Conservation (phyloP, 2,888 invertebrate species). For the Uropetala carovei region DNA sequence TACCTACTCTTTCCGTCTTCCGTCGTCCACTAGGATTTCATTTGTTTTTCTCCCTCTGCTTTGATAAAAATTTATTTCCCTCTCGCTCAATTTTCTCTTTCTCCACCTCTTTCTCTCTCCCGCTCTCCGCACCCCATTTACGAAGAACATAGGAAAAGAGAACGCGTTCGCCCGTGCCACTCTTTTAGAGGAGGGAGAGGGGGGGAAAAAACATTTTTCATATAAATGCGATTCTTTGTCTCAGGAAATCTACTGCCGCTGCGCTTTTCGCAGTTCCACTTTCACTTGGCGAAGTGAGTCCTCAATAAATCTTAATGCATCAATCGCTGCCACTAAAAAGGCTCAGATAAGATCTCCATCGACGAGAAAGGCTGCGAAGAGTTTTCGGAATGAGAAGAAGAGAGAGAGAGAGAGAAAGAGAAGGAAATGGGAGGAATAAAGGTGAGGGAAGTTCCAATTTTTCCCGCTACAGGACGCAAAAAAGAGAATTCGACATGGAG, state of each 20-base stretch:
- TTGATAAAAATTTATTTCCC: neutral
- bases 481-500: neutral
- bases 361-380: neutral
- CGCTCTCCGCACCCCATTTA: no score
- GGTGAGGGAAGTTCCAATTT: no score
- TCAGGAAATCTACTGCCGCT: no score
- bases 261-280: neutral
- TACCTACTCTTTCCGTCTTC: neutral
- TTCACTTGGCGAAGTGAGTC: neutral
- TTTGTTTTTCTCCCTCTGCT: neutral
- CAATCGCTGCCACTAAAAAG: neutral
- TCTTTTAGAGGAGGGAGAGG: neutral
- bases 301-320: neutral
- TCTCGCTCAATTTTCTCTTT: neutral
- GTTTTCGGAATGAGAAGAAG: no score
- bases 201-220: neutral
- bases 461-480: neutral
- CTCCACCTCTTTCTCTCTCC: no score
- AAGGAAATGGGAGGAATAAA: no score
- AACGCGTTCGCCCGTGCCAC: no score
- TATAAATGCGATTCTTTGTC: no score
- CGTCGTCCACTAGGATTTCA: neutral
- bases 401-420: no score
- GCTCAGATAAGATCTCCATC: neutral
- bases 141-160: neutral